These are phyloP conservation scores for Anthonomus grandis DNA, from an alignment of 1,140 invertebrate species.

Conservation along the genomic window DNA sequence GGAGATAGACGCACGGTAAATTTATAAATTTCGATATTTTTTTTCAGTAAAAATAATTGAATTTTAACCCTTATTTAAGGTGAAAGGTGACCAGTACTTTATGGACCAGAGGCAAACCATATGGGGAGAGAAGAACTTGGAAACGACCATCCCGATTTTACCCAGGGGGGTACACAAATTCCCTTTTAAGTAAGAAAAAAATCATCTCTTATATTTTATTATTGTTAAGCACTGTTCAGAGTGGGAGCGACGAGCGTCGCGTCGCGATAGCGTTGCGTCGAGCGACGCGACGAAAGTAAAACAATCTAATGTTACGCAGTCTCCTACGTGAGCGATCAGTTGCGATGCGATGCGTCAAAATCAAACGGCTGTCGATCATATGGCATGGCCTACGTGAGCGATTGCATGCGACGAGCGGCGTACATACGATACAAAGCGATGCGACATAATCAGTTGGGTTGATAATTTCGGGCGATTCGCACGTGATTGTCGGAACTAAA, in stretches of 20 bases:
- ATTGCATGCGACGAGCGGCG: too few species aligned
- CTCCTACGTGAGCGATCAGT: too few species aligned
- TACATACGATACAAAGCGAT: too few species aligned
- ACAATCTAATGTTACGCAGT: too few species aligned
- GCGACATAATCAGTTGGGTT: too few species aligned
- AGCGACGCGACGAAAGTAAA: neutral
- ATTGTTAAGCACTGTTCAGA: neutral
- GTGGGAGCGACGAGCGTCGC: neutral
- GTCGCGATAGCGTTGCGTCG: neutral
- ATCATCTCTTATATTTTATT: neutral
- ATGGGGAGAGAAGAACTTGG: constrained; percentile 72
- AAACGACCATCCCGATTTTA: constrained; percentile 65
- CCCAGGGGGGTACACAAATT: constrained; percentile 73
- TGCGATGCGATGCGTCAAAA: too few species aligned
- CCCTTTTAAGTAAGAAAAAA: constrained; percentile 55
- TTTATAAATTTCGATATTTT: constrained; percentile 11
- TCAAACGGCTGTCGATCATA: too few species aligned
- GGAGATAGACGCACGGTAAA: constrained; percentile 66
- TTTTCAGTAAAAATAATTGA: too few species aligned
- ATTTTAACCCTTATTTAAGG: constrained; percentile 26
- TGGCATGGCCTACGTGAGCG: too few species aligned
- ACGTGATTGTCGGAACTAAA: too few species aligned
- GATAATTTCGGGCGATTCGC: too few species aligned
- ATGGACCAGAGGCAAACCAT: constrained; percentile 73
- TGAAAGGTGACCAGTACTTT: constrained; percentile 81